phyloP scores from a whole-genome alignment of 2,113 vertebrate genomes.

The Porphyrio hochstetteri region DNA sequence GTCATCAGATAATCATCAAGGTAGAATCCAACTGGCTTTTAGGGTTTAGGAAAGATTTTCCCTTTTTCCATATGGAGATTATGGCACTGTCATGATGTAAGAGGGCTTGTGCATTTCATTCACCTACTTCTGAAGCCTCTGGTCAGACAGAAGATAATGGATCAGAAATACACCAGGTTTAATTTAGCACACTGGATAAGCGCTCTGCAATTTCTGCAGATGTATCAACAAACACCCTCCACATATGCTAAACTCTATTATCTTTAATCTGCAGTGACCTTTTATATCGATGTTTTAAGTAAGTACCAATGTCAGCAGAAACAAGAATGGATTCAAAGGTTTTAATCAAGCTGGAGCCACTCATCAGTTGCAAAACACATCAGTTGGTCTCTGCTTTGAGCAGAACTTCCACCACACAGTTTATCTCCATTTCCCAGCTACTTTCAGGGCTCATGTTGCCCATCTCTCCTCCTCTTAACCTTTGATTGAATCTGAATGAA shows the following conservation, averaged over 20 bases:
- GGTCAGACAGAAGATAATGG: constrained; percentile 42
- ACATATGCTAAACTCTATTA: background rate
- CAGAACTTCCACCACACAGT: background rate
- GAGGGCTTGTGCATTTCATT: constrained; percentile 22
- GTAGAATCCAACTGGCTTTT: constrained; percentile 61
- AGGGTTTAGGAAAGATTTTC: constrained; percentile 61
- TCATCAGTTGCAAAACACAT: fast-evolving
- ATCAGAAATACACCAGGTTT: constrained; percentile 8
- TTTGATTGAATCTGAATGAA: background rate
- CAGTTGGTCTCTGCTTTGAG: background rate
- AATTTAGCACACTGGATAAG: background rate
- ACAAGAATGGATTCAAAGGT: background rate
- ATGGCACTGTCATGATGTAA: constrained; percentile 9
- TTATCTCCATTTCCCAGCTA: background rate
- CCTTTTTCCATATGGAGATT: constrained; percentile 62
- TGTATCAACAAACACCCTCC: background rate
- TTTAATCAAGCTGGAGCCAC: background rate
- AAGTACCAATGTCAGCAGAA: background rate
- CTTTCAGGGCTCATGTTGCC: background rate
- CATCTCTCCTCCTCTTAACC: background rate
- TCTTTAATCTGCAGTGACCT: background rate
- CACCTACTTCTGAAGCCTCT: constrained; percentile 36
- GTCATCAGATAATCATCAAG: constrained; percentile 62
- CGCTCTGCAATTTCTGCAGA: background rate
- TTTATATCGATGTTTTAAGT: background rate